Base-by-base conservation (phyloP, 2,797 vertebrate species). In the Pangasius larnaudii region DNA sequence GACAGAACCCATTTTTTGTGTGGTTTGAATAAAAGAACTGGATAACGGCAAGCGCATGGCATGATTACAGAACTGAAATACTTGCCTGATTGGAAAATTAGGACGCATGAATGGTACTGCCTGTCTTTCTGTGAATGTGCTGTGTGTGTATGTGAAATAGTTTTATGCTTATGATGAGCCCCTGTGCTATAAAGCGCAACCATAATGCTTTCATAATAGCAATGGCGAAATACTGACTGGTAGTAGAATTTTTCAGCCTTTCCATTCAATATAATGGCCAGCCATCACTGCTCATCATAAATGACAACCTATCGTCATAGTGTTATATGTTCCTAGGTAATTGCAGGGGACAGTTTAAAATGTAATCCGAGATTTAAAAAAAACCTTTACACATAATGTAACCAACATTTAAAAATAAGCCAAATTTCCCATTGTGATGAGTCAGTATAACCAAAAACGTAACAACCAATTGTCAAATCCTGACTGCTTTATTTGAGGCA, bases 41-140 rank as follows among this genome's bases (percentile, higher is more conserved):
- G 39, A 18, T 65, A 83, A n/a, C 39, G 3, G 7, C 59, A 46
- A n/a, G 80, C 7, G 7, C 24, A n/a, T 49, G 36, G 61, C 42
- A 67, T 84, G 63, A 67, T 84, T 67, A 51, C 61, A 67, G 81
- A 67, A 46, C 61, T 83, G 11, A 51, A 83, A 65, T 49, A 10
- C 42, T 65, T n/a, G 7, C 39, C 59, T 83, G 80, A 65, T 82
- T 82, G 39, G 65, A 82, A 82, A 63, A 16, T 46, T 46, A 9
- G 36, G 24, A 46, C 19, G 24, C 24, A 65, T 65, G 39, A 83
- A 65, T 65, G 24, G 16, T 11, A 42, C 9, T 80, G 53, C 53
- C 22, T 42, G 33, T 61, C 5, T 27, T 65, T 83, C 16, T 42
- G 11, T 2, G 14, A 49, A 49, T 22, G 27, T 49, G 39, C 22